Evolutionary conservation across 1,140 invertebrate species (phyloP), one percentile per base, ranked within the genome.

Genomic region (Cotesia vestalis): DNA sequence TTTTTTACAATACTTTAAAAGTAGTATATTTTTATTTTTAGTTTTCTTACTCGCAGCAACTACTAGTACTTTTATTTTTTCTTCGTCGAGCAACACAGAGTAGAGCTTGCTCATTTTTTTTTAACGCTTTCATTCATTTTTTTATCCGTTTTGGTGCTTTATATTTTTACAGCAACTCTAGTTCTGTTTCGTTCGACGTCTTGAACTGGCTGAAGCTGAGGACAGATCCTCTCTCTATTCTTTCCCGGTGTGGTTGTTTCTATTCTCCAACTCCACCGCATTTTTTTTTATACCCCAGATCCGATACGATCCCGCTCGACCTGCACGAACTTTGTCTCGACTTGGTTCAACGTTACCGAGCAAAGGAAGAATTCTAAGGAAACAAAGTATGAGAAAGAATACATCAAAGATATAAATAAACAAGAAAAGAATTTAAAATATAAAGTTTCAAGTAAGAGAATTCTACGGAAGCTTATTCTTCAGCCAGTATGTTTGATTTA

Each of bases 301-400:
- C 57, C 40, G 68, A 69, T 69, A 69, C 68, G 68, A 69, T 69
- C 61, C 38, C n/a, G 55, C 59, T 34, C 55, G 36, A 69, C 55
- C 67, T 55, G 17, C 67, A 69, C 9, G 57, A 69, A 62, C 57
- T 69, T 62, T 62, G 68, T 69, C 59, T 69, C 11, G 17, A 59
- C 57, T 46, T 59, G 35, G 68, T 69, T 61, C 57, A 59, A 14
- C 40, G 34, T 40, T 57, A 46, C 8, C 17, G 27, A 35, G 52
- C 8, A 53, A 3, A 53, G 52, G 20, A 55, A 12, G 35, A 34
- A 52, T 27, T 52, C 4, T 20, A 51, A 46, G 11, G 8, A 46
- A 46, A 46, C 40, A 46, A 46, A 46, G 40, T 46, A 46, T 6
- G 11, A 46, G 46, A 66, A 52, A 55, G 38, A 36, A 68, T 38